A percentile compares a stretch with the other conserved stretches of the same genome.
Conservation (phyloP, 2,113 vertebrate genomes). For the Sebastes fasciatus region DNA sequence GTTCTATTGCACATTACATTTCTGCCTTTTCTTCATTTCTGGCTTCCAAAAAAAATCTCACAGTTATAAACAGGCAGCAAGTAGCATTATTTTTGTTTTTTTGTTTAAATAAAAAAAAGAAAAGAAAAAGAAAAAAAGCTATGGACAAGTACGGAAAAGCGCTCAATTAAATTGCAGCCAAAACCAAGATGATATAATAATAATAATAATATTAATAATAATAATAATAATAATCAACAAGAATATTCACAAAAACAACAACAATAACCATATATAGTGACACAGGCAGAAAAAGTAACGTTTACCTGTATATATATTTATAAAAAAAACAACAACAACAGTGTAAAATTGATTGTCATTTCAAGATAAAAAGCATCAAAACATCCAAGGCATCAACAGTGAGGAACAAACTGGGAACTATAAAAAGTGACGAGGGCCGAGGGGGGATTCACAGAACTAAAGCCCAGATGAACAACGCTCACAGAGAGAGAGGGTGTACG, state of each 20-base stretch:
- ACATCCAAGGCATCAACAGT: constrained; percentile 84
- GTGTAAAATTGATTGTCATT: constrained; percentile 87
- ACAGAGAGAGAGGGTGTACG: neutral
- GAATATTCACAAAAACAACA: constrained; percentile 77
- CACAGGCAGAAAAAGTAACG: constrained; percentile 74
- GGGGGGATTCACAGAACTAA: constrained; percentile 63
- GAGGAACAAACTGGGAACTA: constrained; percentile 53
- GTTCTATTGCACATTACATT: constrained; percentile 84
- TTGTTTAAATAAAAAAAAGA: constrained; percentile 49
- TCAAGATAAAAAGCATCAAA: constrained; percentile 81
- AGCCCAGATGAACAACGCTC: constrained; percentile 61
- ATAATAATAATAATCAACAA: constrained; percentile 62
- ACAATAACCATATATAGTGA: constrained; percentile 72
- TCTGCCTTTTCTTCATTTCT: constrained; percentile 75
- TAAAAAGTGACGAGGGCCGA: constrained; percentile 43
- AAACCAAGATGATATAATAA: constrained; percentile 65
- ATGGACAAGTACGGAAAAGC: constrained; percentile 68
- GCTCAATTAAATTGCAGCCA: constrained; percentile 65
- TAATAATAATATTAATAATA: constrained; percentile 68
- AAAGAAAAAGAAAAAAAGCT: neutral
- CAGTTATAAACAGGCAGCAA: constrained; percentile 78
- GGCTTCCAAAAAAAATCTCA: constrained; percentile 62
- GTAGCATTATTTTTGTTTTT: constrained; percentile 60
- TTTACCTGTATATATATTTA: constrained; percentile 61
- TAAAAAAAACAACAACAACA: constrained; percentile 62